Conservation (phyloP, 2,113 vertebrate species). For the Scatophagus argus region DNA sequence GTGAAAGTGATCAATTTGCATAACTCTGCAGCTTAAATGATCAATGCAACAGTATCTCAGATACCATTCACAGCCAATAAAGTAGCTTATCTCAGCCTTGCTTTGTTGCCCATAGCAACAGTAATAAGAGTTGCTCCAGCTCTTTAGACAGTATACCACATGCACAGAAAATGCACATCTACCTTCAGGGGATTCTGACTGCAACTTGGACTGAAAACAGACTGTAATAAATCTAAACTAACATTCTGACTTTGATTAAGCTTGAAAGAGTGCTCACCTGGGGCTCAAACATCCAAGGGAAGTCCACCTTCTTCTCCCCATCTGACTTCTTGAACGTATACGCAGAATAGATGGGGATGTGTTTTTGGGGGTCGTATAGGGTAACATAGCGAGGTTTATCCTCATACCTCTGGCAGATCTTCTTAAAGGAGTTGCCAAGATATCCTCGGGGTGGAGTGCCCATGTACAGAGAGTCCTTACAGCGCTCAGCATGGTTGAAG, state of each 20-base stretch:
- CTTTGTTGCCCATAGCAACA: not conserved
- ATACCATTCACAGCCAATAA: slow-evolving; percentile 16
- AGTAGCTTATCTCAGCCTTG: slow-evolving; percentile 35
- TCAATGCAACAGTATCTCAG: not conserved
- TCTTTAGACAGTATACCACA: not conserved
- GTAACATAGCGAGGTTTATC: slow-evolving; percentile 76
- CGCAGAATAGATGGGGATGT: slow-evolving; percentile 78
- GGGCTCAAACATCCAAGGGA: slow-evolving; percentile 85
- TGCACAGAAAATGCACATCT: not conserved
- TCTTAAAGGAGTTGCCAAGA: slow-evolving; percentile 67
- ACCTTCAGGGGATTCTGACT: not conserved
- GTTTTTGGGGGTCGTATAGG: slow-evolving; percentile 74
- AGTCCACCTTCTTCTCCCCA: slow-evolving; percentile 78
- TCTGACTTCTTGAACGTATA: slow-evolving; percentile 82
- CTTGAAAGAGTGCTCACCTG: slow-evolving; percentile 64
- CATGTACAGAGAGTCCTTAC: slow-evolving; percentile 80
- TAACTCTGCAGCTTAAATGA: not conserved
- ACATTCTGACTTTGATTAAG: fast-evolving
- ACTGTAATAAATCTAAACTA: not conserved
- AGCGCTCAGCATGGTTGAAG: slow-evolving; percentile 76
- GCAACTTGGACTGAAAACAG: not conserved
- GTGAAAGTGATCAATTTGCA: slow-evolving; percentile 3
- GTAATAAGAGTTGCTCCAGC: not conserved
- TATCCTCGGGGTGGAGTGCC: slow-evolving; percentile 80
- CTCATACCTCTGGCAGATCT: slow-evolving; percentile 79